Evolutionary conservation across 2,113 vertebrate species (phyloP), one percentile per base, ranked within the genome.

Genomic region (Rhadina sibilatrix): DNA sequence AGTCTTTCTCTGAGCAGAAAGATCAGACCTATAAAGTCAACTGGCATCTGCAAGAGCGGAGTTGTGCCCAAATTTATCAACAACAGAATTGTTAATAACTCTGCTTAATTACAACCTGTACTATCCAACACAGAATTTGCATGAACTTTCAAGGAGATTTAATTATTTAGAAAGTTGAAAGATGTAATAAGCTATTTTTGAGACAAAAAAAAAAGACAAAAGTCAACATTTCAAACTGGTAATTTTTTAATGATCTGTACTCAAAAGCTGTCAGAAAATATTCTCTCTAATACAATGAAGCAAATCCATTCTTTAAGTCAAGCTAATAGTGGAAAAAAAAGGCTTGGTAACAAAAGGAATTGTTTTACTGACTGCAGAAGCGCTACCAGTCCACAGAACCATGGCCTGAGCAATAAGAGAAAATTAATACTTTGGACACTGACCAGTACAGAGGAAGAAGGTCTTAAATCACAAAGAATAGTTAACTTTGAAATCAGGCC

Each of bases 111-210:
- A 92, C 76, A 96, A 83, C 93, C 79, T 94, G 72, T 50, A 92
- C 88, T 78, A 93, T 46, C 47, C 64, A 87, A 78, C 64, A 74
- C 57, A 86, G 86, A 95, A 95, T 93, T 87, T 74, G 44, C 90
- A 92, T 75, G 88, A 75, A 50, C 92, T 86, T 96, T 94, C 76
- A 90, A 90, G 66, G n/a, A 90, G 76, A 93, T 94, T 93, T 96
- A 95, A 96, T 96, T 96, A 92, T 96, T 94, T 94, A 86, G 85
- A 93, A 95, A 95, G 87, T 64, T 96, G 87, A 96, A 97, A 92
- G 92, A 93, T 89, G 64, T 92, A 87, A 90, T 92, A 94, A 95
- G 92, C 88, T 94, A 96, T 94, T 92, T 95, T 89, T 90, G 83
- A 92, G 85, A 81, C 18, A 63, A 77, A 89, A 89, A 68, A 78